Conservation (phyloP, 2,888 invertebrate genomes). For the Spodoptera littoralis region DNA sequence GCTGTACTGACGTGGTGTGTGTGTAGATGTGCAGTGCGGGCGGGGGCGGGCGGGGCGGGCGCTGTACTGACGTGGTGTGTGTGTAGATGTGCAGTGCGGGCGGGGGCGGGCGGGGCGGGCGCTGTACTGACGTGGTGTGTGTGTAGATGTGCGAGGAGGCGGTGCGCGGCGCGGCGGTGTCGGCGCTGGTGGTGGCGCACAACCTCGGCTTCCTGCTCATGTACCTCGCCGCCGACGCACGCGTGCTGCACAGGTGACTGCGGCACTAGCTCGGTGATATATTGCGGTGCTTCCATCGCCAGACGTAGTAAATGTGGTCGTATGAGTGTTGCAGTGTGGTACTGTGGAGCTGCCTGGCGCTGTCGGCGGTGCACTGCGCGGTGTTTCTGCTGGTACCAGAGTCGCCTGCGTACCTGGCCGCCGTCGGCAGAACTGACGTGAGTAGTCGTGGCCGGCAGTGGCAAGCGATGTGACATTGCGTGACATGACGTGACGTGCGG, state of each 20-base stretch:
- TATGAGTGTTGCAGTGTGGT: slow-evolving; percentile 62
- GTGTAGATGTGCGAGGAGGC: slow-evolving; percentile 68
- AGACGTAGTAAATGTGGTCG: no score
- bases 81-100: not conserved
- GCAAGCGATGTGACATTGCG: no score
- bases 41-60: no score
- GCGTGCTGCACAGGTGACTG: slow-evolving; percentile 64
- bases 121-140: not conserved
- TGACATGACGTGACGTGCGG: no score
- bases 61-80: not conserved
- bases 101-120: no score
- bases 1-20: not conserved
- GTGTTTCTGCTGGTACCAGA: slow-evolving; percentile 72
- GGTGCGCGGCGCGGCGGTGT: slow-evolving; percentile 73
- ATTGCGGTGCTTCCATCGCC: no score
- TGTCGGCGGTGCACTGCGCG: slow-evolving; percentile 70
- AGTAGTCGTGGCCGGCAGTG: not conserved
- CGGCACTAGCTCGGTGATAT: not conserved
- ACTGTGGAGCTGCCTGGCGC: slow-evolving; percentile 67
- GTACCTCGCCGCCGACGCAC: slow-evolving; percentile 74
- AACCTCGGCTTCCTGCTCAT: slow-evolving; percentile 77
- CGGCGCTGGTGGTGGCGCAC: slow-evolving; percentile 73
- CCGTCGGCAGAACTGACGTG: slow-evolving; percentile 69
- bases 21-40: not conserved
- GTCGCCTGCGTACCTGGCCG: slow-evolving; percentile 76